phyloP scores from a whole-genome alignment of 2,113 vertebrate genomes.

The Petaurus breviceps region DNA sequence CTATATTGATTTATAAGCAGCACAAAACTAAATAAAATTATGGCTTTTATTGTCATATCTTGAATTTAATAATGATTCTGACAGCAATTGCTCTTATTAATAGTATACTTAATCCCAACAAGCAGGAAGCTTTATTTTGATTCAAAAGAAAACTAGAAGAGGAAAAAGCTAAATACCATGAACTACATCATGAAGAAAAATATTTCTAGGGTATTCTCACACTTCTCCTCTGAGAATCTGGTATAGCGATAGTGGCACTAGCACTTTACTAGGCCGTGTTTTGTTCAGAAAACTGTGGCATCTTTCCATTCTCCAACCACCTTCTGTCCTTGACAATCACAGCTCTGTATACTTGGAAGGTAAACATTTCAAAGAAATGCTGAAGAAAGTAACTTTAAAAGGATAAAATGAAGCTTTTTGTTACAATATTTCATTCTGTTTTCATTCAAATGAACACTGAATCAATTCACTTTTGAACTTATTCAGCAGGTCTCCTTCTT shows the following conservation, averaged over 20 bases:
- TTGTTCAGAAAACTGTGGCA: slow-evolving; percentile 55
- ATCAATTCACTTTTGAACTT: neutral
- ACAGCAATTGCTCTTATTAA: slow-evolving; percentile 35
- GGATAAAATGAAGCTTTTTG: neutral
- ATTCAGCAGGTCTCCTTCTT: neutral
- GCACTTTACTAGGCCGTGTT: slow-evolving; percentile 2
- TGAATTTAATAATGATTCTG: slow-evolving; percentile 16
- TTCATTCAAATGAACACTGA: neutral
- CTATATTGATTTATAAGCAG: slow-evolving; percentile 24
- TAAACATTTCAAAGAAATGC: slow-evolving; percentile 7
- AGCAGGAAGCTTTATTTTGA: slow-evolving; percentile 43
- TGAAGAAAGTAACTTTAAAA: slow-evolving; percentile 19
- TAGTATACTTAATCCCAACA: slow-evolving; percentile 38
- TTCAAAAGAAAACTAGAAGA: slow-evolving; percentile 20
- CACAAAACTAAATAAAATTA: neutral
- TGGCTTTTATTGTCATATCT: neutral
- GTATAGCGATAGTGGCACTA: neutral
- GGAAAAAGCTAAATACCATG: slow-evolving; percentile 21
- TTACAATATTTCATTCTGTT: slow-evolving; percentile 24
- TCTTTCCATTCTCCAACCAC: slow-evolving; percentile 47
- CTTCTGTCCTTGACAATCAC: slow-evolving; percentile 39
- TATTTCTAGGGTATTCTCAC: neutral
- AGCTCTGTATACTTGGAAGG: neutral
- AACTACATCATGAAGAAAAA: neutral
- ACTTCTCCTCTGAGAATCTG: slow-evolving; percentile 50